These are phyloP conservation scores for Oncorhynchus clarkii DNA, from an alignment of 2,113 vertebrate genomes.

Conservation along the genomic window DNA sequence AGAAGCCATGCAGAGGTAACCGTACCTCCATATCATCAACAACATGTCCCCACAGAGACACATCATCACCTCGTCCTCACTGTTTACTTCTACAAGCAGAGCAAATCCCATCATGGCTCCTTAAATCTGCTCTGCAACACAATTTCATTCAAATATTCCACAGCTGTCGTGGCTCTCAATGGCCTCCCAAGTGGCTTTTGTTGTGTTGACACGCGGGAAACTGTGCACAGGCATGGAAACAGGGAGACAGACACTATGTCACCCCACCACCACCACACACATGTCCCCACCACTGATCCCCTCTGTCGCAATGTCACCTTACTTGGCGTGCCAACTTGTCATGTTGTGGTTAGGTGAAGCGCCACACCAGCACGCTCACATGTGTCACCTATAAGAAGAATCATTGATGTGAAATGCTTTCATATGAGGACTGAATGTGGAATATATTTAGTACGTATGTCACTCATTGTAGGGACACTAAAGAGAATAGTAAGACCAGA, in stretches of 20 bases:
- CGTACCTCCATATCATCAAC: not conserved
- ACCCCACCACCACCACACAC: conserved; percentile 26
- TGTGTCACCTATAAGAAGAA: not conserved
- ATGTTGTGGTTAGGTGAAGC: not conserved
- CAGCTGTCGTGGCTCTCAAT: conserved; percentile 71
- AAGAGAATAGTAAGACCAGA: too few species aligned
- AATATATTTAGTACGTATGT: too few species aligned
- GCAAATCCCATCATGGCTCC: not conserved
- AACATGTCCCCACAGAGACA: conserved; percentile 14
- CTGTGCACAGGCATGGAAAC: conserved; percentile 57
- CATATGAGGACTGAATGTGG: too few species aligned
- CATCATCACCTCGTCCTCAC: not conserved
- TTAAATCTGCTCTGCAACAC: conserved; percentile 21
- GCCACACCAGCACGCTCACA: not conserved
- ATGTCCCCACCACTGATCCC: conserved; percentile 14
- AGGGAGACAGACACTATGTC: conserved; percentile 45
- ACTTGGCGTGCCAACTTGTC: conserved; percentile 41
- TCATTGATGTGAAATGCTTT: not conserved
- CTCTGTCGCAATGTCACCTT: conserved; percentile 57
- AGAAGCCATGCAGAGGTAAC: conserved; percentile 13
- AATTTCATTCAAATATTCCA: conserved; percentile 76
- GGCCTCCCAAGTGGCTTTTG: conserved; percentile 71
- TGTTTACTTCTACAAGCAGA: not conserved
- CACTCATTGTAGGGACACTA: not conserved
- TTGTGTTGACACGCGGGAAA: conserved; percentile 70